Percentiles rank a stretch among this genome's conserved stretches.
These are phyloP conservation scores for Deroplatys truncata DNA, from an alignment of 2,888 invertebrate genomes.

Conservation along the genomic window DNA sequence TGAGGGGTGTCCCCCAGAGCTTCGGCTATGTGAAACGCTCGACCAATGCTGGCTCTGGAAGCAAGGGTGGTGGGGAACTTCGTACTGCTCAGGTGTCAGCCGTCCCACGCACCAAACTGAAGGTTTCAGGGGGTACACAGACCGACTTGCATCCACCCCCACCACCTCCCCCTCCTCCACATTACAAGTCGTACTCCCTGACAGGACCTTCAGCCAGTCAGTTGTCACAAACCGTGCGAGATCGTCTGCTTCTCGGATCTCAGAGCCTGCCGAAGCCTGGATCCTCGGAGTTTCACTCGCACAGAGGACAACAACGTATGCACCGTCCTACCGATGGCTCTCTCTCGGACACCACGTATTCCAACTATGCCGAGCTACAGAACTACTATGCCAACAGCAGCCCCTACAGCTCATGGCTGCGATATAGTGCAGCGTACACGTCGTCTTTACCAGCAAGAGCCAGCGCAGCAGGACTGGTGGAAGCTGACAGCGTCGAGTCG, in stretches of 20 bases:
- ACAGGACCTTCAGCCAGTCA: conserved; percentile 83
- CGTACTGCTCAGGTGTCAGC: conserved; percentile 80
- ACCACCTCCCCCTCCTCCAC: conserved; percentile 24
- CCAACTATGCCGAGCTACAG: conserved; percentile 64
- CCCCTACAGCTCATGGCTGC: conserved; percentile 80
- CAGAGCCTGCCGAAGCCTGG: conserved; percentile 74
- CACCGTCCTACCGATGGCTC: conserved; percentile 54
- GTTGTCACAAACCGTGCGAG: conserved; percentile 79
- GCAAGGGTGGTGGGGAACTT: conserved; percentile 47
- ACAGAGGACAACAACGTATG: conserved; percentile 26
- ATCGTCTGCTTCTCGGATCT: conserved; percentile 77
- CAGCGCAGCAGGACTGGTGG: conserved; percentile 42
- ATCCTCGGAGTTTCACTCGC: conserved; percentile 57
- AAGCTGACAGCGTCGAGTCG: conserved; percentile 79
- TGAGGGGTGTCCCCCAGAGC: conserved; percentile 70
- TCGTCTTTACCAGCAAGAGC: conserved; percentile 38
- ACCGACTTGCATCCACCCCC: conserved; percentile 60
- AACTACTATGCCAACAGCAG: conserved; percentile 50
- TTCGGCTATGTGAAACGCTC: conserved; percentile 78
- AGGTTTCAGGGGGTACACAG: conserved; percentile 87
- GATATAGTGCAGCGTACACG: conserved; percentile 65
- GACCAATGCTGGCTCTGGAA: conserved; percentile 50
- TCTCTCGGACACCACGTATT: conserved; percentile 77
- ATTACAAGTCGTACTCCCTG: conserved; percentile 79
- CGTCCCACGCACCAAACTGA: conserved; percentile 74